Evolutionary conservation across 2,113 vertebrate species (phyloP).

Genomic region (Sylvicapra grimmia): DNA sequence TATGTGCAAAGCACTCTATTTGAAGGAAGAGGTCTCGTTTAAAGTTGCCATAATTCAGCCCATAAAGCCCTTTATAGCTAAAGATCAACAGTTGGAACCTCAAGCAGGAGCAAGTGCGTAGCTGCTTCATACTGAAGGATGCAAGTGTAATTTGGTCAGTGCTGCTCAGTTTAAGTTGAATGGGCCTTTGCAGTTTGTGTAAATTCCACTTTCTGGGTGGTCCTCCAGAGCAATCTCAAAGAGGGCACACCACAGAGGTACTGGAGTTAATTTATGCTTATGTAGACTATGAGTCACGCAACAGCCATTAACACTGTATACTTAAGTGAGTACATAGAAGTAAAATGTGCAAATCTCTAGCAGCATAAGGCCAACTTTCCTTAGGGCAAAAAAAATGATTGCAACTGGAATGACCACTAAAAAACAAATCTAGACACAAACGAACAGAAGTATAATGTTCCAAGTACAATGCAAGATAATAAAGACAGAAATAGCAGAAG

Average conservation of each 20-base stretch:
- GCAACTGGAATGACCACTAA: background rate
- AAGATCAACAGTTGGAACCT: slow-evolving; percentile 51
- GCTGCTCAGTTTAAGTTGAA: background rate
- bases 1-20: slow-evolving; percentile 45
- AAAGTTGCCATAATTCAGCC: slow-evolving; percentile 42
- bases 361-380: slow-evolving; percentile 12
- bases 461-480: background rate
- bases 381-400: background rate
- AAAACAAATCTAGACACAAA: slow-evolving; percentile 5
- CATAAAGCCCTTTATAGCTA: slow-evolving; percentile 50
- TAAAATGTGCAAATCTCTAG: slow-evolving; percentile 50
- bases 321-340: slow-evolving; percentile 33
- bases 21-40: slow-evolving; percentile 44
- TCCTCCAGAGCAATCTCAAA: slow-evolving; percentile 39
- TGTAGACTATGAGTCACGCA: slow-evolving; percentile 53
- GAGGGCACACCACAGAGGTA: slow-evolving; percentile 24
- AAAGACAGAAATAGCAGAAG: background rate
- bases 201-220: slow-evolving; percentile 59
- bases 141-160: slow-evolving; percentile 15
- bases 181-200: background rate
- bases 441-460: background rate
- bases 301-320: slow-evolving; percentile 53
- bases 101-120: slow-evolving; percentile 24
- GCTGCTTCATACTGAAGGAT: background rate
- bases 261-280: slow-evolving; percentile 52